phyloP scores from a whole-genome alignment of 92 coral and sea anemone genomes.

The Siderastrea siderea region DNA sequence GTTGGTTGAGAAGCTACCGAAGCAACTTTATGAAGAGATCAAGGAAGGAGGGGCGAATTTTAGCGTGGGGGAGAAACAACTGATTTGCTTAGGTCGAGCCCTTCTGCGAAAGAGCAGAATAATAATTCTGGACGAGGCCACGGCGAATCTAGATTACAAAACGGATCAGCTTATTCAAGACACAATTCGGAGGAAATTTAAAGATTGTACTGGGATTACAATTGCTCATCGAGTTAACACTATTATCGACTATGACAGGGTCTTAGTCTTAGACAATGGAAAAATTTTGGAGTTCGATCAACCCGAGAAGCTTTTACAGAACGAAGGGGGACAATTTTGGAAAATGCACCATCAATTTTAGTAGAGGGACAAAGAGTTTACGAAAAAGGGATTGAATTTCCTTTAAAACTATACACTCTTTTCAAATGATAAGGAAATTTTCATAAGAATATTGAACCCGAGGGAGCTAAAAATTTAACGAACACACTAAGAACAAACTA shows the following conservation, averaged over 20 bases:
- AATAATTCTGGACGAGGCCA: slow-evolving; percentile 1
- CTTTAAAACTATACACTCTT: no score
- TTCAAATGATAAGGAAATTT: no score
- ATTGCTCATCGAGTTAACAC: no score
- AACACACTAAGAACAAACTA: no score
- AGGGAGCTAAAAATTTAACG: no score
- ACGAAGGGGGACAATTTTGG: background rate
- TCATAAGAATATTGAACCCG: no score
- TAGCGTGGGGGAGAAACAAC: background rate
- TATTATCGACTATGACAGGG: no score
- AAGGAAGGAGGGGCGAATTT: background rate
- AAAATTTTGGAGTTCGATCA: background rate
- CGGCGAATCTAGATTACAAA: background rate
- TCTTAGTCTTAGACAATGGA: no score
- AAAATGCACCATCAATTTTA: background rate
- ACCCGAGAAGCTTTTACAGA: background rate
- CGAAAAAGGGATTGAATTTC: no score
- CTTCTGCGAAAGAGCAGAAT: background rate
- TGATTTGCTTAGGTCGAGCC: background rate
- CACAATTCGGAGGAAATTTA: background rate
- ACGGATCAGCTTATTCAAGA: background rate
- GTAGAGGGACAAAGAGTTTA: background rate
- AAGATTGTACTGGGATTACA: no score
- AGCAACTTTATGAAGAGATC: background rate
- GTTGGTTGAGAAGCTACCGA: background rate